Percentiles rank a stretch among this genome's conserved stretches.
Evolutionary conservation across 92 coral and sea anemone genomes (phyloP).

Genomic region (Umimayanthus chanpuru): DNA sequence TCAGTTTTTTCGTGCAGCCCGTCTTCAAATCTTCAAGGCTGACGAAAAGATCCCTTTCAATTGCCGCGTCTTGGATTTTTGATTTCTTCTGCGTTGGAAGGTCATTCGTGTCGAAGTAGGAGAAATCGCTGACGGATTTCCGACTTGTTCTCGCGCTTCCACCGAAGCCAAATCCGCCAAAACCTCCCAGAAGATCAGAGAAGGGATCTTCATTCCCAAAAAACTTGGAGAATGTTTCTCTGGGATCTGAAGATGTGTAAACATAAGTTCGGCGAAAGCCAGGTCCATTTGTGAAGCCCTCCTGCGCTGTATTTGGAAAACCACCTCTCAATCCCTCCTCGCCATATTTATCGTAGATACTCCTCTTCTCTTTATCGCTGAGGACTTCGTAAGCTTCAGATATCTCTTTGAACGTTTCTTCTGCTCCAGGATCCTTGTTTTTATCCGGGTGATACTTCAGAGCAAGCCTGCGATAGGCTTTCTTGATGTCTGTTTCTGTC

Average conservation of each 20-base stretch:
- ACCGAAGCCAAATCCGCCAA: constrained; percentile 77
- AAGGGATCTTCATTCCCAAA: constrained; percentile 84
- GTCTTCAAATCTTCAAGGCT: constrained; percentile 80
- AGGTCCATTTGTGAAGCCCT: constrained; percentile 51
- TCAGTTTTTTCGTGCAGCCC: constrained; percentile 87
- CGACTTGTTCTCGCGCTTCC: constrained; percentile 34
- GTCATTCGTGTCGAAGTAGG: constrained; percentile 46
- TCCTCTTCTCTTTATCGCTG: constrained; percentile 83
- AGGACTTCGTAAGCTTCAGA: constrained; percentile 97
- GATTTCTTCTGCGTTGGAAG: constrained; percentile 62
- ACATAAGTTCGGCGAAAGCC: constrained; percentile 67
- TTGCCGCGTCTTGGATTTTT: constrained; percentile 85
- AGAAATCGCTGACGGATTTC: constrained; percentile 10
- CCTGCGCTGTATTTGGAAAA: constrained; percentile 32
- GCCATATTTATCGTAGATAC: constrained; percentile 85
- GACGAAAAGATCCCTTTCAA: constrained; percentile 82
- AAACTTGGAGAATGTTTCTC: constrained; percentile 74
- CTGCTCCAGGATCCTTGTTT: constrained; percentile 91
- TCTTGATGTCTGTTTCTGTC: constrained; percentile 85
- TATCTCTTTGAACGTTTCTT: constrained; percentile 94
- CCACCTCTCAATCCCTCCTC: constrained; percentile 90
- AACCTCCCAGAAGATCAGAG: constrained; percentile 82
- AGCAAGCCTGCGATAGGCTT: constrained; percentile 95
- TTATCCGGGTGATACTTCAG: constrained; percentile 95
- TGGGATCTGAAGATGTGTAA: constrained; percentile 75